Conservation (phyloP, 2,797 vertebrate genomes). For the Neopelma chrysocephalum region DNA sequence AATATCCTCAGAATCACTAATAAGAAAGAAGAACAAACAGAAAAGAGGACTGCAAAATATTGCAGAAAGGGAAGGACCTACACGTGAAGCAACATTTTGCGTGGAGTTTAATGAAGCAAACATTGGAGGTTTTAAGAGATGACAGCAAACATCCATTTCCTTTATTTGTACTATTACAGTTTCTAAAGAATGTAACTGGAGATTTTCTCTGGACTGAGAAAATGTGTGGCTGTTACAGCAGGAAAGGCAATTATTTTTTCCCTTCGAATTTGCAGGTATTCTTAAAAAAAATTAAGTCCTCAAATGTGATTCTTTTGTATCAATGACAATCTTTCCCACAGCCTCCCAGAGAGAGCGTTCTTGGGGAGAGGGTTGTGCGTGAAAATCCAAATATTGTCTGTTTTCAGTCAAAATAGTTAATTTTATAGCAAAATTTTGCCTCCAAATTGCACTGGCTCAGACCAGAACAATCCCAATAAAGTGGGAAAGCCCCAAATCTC, state of each 20-base stretch:
- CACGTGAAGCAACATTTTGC: background rate
- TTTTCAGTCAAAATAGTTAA: background rate
- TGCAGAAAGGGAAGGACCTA: background rate
- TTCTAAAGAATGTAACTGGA: background rate
- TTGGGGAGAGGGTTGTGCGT: fast-evolving
- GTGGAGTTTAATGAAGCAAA: slow-evolving; percentile 36
- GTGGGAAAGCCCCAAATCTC: background rate
- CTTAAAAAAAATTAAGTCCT: background rate
- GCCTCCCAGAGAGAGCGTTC: background rate
- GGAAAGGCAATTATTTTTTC: background rate
- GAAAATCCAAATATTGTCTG: background rate
- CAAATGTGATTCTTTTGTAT: background rate
- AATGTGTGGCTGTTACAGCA: background rate
- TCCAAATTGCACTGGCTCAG: background rate
- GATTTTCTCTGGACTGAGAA: background rate
- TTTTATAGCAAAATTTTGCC: background rate
- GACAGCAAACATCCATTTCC: slow-evolving; percentile 34
- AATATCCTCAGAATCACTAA: slow-evolving; percentile 22
- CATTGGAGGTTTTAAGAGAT: slow-evolving; percentile 14
- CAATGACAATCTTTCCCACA: background rate
- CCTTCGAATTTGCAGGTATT: background rate
- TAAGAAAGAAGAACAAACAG: slow-evolving; percentile 25
- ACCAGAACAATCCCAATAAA: background rate
- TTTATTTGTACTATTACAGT: background rate
- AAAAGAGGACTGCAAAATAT: background rate